These are phyloP conservation scores for Calosoma granatense DNA, from an alignment of 1,140 invertebrate genomes.

Conservation along the genomic window DNA sequence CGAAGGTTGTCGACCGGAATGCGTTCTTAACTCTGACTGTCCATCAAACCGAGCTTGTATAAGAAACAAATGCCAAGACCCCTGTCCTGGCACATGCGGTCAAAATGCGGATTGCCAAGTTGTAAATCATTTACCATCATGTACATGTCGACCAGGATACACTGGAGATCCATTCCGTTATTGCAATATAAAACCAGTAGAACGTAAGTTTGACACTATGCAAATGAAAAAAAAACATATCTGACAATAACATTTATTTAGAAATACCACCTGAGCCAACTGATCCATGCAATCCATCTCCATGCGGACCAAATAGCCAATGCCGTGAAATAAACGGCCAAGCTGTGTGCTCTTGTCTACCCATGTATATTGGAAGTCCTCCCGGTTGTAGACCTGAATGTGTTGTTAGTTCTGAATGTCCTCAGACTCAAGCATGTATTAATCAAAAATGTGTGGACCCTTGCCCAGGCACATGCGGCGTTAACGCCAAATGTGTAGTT, in stretches of 20 bases:
- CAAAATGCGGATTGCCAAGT: conserved; percentile 48
- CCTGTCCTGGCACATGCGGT: conserved; percentile 58
- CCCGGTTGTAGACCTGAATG: conserved; percentile 54
- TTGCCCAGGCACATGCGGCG: conserved; percentile 53
- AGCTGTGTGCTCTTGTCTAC: conserved; percentile 52
- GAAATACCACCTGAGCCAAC: not conserved
- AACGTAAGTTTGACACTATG: conserved; percentile 18
- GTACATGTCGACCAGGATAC: conserved; percentile 44
- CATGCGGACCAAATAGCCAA: conserved; percentile 56
- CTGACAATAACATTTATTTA: not conserved
- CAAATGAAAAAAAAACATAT: too few species aligned
- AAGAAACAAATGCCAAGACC: conserved; percentile 57
- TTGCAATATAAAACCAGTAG: conserved; percentile 33
- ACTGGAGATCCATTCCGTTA: conserved; percentile 48
- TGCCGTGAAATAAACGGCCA: conserved; percentile 47
- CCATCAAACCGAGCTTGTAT: conserved; percentile 51
- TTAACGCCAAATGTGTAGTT: conserved; percentile 51
- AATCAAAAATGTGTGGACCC: conserved; percentile 56
- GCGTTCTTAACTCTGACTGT: conserved; percentile 51
- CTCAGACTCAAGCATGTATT: conserved; percentile 49
- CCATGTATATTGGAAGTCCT: conserved; percentile 48
- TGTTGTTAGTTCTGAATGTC: conserved; percentile 52
- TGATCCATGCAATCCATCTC: conserved; percentile 49
- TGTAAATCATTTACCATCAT: conserved; percentile 52
- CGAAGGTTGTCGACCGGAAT: conserved; percentile 45